A percentile compares a stretch with the other conserved stretches of the same genome.
These are phyloP conservation scores for Capra hircus DNA, from an alignment of 2,113 vertebrate species.

Conservation along the genomic window DNA sequence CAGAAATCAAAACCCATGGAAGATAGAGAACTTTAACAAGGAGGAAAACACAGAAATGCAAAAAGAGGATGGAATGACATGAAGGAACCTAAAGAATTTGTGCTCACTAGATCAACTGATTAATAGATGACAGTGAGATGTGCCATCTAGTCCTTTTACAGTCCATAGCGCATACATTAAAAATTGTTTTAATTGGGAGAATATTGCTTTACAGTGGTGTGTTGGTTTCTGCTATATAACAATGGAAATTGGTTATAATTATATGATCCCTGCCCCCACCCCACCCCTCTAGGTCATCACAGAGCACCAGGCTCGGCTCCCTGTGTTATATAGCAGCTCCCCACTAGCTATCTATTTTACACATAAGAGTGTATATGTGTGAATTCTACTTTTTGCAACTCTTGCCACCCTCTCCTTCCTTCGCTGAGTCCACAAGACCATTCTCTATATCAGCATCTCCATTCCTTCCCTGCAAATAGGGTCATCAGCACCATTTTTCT, in stretches of 20 bases:
- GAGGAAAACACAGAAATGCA: not conserved
- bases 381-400: not conserved
- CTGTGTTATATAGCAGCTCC: not conserved
- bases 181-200: not conserved
- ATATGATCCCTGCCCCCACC: not conserved
- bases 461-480: not conserved
- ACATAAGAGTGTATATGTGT: not conserved
- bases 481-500: not conserved
- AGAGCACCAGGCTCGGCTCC: not conserved
- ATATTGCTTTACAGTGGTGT: not conserved
- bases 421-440: not conserved
- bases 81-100: not conserved
- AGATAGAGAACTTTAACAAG: not conserved
- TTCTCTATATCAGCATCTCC: not conserved
- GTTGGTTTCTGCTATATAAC: not conserved
- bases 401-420: not conserved
- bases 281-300: not conserved
- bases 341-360: not conserved
- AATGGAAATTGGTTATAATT: not conserved
- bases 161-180: rapidly evolving
- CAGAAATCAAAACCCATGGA: not conserved
- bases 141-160: not conserved
- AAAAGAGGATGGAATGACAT: not conserved
- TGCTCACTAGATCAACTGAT: not conserved
- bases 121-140: not conserved